Evolutionary conservation across 2,113 vertebrate species (phyloP).

Genomic region (Gambusia holbrooki): DNA sequence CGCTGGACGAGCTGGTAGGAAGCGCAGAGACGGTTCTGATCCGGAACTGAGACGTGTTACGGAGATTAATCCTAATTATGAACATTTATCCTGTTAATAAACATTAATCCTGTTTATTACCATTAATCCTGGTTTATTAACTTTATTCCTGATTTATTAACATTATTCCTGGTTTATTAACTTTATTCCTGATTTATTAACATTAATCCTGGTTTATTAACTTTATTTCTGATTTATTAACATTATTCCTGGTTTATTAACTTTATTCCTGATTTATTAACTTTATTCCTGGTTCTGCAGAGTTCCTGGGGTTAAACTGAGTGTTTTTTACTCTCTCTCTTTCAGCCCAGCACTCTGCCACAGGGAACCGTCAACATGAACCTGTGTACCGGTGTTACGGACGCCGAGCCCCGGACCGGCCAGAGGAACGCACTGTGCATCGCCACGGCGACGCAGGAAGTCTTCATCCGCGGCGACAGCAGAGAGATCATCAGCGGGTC

Average conservation of each 20-base stretch:
- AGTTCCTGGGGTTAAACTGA: too few relatives aligned
- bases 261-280: too few relatives aligned
- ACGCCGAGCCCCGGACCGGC: conserved; percentile 72
- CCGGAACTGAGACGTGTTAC: neutral
- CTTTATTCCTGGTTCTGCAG: too few relatives aligned
- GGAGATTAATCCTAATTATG: conserved; percentile 5
- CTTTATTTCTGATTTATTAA: too few relatives aligned
- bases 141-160: too few relatives aligned
- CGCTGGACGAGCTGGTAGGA: conserved; percentile 77
- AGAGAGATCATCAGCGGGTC: conserved; percentile 78
- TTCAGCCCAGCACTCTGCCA: conserved; percentile 74
- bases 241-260: too few relatives aligned
- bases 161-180: too few relatives aligned
- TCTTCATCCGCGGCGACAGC: conserved; percentile 75
- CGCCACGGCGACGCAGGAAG: conserved; percentile 62
- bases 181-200: too few relatives aligned
- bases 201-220: too few relatives aligned
- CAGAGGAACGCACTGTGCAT: conserved; percentile 75
- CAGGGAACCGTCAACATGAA: conserved; percentile 77
- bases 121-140: too few relatives aligned
- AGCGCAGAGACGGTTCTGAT: neutral
- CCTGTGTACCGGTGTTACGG: conserved; percentile 62
- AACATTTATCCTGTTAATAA: conserved; percentile 7
- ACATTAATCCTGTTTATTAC: conserved; percentile 1
- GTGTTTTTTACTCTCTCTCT: neutral